These are phyloP conservation scores for Zhengitettix transpicula DNA, from an alignment of 2,888 invertebrate genomes.

Conservation along the genomic window DNA sequence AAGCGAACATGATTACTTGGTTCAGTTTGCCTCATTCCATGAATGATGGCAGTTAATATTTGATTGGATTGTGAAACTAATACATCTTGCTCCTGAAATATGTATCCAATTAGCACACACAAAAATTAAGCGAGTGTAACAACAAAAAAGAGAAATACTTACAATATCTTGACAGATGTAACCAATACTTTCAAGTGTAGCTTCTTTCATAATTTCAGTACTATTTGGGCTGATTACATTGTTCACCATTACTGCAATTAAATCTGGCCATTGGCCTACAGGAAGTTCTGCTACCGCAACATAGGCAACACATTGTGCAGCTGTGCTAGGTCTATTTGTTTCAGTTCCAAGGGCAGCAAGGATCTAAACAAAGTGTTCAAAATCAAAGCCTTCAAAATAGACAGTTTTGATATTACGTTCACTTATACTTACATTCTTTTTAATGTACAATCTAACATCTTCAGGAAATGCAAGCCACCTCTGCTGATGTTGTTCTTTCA, in stretches of 20 bases:
- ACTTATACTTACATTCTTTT: conserved; percentile 67
- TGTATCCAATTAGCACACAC: neutral
- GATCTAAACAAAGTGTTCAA: conserved; percentile 40
- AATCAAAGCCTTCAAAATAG: neutral
- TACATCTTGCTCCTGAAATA: conserved; percentile 58
- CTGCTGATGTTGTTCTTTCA: conserved; percentile 71
- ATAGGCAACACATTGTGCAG: conserved; percentile 97
- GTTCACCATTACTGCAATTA: conserved; percentile 71
- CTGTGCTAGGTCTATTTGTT: conserved; percentile 84
- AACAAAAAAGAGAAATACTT: conserved; percentile 15
- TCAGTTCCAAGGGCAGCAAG: conserved; percentile 90
- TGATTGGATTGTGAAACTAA: conserved; percentile 84
- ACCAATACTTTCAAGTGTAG: conserved; percentile 93
- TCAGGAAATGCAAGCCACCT: conserved; percentile 85
- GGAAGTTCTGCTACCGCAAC: conserved; percentile 95
- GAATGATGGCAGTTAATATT: conserved; percentile 95
- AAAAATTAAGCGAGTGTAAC: neutral
- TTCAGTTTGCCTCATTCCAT: conserved; percentile 92
- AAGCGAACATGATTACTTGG: conserved; percentile 85
- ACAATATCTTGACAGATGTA: conserved; percentile 96
- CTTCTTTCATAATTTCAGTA: conserved; percentile 89
- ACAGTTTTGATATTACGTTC: neutral
- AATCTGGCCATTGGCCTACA: conserved; percentile 77
- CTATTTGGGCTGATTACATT: conserved; percentile 78
- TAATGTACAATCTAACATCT: conserved; percentile 74